These are phyloP conservation scores for Parauchenoglanis punctatus DNA, from an alignment of 2,797 vertebrate species.

Conservation along the genomic window DNA sequence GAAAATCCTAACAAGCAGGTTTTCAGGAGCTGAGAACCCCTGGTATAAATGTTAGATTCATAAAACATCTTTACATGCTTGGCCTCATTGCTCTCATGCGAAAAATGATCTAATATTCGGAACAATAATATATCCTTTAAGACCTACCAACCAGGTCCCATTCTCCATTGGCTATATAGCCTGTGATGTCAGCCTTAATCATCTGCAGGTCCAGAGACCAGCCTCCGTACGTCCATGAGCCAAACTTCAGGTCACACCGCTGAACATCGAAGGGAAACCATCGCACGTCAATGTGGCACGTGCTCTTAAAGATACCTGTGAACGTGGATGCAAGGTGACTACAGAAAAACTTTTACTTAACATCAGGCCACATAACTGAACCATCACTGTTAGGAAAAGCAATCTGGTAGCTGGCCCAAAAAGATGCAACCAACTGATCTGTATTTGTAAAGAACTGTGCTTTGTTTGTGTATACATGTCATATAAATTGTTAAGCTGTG, in stretches of 20 bases:
- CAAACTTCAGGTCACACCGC: slow-evolving; percentile 89
- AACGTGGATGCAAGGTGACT: neutral
- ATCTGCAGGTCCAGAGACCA: slow-evolving; percentile 91
- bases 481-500: neutral
- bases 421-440: neutral
- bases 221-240: slow-evolving; percentile 91
- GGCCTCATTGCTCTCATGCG: neutral
- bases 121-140: neutral
- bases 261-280: slow-evolving; percentile 94
- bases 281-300: slow-evolving; percentile 89
- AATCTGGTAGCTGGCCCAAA: neutral
- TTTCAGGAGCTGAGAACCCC: neutral
- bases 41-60: neutral
- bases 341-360: neutral
- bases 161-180: slow-evolving; percentile 89
- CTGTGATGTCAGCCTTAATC: slow-evolving; percentile 88
- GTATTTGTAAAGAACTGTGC: neutral
- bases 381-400: neutral
- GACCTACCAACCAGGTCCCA: slow-evolving; percentile 90
- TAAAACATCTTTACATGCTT: neutral
- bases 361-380: neutral
- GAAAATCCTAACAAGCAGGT: neutral
- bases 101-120: neutral
- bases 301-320: slow-evolving; percentile 77
- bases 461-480: neutral